Base-by-base conservation (phyloP, 2,797 vertebrate genomes). In the Podargus strigoides region DNA sequence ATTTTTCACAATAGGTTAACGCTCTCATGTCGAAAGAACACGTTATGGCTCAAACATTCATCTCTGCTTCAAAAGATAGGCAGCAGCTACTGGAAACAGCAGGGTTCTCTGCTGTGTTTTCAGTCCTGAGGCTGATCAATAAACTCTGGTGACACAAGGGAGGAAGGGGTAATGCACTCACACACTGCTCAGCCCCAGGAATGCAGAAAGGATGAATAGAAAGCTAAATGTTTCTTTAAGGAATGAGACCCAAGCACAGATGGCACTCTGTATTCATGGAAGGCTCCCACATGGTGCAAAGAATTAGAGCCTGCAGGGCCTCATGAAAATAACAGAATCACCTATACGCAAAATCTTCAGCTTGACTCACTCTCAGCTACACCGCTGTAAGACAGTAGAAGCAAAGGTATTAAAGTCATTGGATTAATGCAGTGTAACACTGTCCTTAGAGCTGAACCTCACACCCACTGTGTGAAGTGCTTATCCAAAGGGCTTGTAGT, bases 91-190 rank as follows among this genome's bases (percentile, higher is more conserved):
- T 92, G 90, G 82, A 94, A 95, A 89, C 93, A 90, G 81, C 87
- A 95, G 85, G 94, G 66, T 67, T 88, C 90, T 95, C 79, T 74
- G 68, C 85, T 95, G 70, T 82, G 62, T 46, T 47, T 86, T 91
- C 12, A 86, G 91, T 90, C 87, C 92, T 85, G 93, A 96, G 95
- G 91, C 87, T 96, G 94, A 89, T 94, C 92, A 87, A 92, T 87
- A 81, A 82, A 76, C 72, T 80, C 52, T 37, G 36, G 81, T 62
- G 84, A 91, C 85, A 89, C 93, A 72, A 80, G 80, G 53, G 87
- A 91, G 64, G 70, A 88, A 89, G 70, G 86, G 28, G 78, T 93
- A 97, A 88, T 24, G 10, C 94, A 59, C 53, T 89, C 66, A 50
- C 66, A 59, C 34, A 49, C 49, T 88, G 75, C 80, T 96, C 89